Evolutionary conservation across 2,888 invertebrate species (phyloP), one percentile per base, ranked within the genome.

Genomic region (Antheraea yamamai): DNA sequence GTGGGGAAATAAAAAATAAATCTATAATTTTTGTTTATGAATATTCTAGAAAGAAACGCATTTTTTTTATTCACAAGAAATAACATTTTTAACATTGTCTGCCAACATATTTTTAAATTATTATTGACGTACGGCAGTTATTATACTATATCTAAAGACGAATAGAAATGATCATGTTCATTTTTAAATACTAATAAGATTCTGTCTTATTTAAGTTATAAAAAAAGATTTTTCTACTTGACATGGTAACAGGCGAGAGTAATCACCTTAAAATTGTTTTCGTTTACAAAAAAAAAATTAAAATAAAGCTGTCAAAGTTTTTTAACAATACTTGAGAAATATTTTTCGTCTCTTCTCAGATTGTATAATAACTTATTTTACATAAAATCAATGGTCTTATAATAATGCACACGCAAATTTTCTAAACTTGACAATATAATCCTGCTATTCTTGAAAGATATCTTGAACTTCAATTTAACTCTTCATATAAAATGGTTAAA

Each of bases 391-490:
- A 12, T 61, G 10, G 18, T 55, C 23, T 23, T n/a, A 58, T 30
- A 52, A 23, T 64, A 77, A 76, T 73, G 83, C 83, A 81, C 83
- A 78, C 83, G 84, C 83, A 78, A 79, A 78, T 82, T 80, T n/a
- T 80, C 79, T 77, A 79, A 81, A 81, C 81, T 84, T 82, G 81
- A 83, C 81, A 70, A 70, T 39, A 39, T 70, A 39, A 39, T 39
- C n/a, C 3, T 70, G 20, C 70, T 39, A 70, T n/a, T 70, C 70
- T 70, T 70, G 74, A 72, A 23, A 23, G 51, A 55, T 72, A 72
- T 75, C 61, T 71, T 47, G 72, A 70, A 70, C 39, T 72, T 26
- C 64, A 72, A 35, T 39, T 73, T 47, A 74, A 72, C 61, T 51
- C 74, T 75, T 75, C 70, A 74, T 58, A 26, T 47, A 51, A 73